Percentiles rank a stretch among this genome's conserved stretches.
Evolutionary conservation across 1,140 invertebrate genomes (phyloP).

Genomic region (Danaus melanippus): DNA sequence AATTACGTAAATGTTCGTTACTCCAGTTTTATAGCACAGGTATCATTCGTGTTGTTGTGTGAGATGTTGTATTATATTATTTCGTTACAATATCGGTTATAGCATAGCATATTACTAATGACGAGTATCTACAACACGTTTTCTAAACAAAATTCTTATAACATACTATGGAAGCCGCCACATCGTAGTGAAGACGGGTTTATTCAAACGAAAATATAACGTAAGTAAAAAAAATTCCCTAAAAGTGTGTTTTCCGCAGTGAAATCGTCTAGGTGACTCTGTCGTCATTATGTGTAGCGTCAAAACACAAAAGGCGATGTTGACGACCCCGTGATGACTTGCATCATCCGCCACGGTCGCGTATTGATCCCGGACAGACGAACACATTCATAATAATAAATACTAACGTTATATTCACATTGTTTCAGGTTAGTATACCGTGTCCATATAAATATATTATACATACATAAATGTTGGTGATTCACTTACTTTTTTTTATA

Average conservation of each 20-base stretch:
- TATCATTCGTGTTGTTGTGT: too few relatives aligned
- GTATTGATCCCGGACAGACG: conserved; percentile 40
- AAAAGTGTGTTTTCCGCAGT: conserved; percentile 19
- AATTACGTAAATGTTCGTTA: conserved; percentile 25
- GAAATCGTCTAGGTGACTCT: conserved; percentile 29
- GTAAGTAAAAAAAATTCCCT: conserved; percentile 16
- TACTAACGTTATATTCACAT: too few relatives aligned
- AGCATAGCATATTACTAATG: too few relatives aligned
- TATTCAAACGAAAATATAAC: conserved; percentile 13
- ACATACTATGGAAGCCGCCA: neutral
- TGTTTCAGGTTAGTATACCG: too few relatives aligned
- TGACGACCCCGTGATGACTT: conserved; percentile 60
- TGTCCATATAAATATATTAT: too few relatives aligned
- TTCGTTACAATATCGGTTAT: too few relatives aligned
- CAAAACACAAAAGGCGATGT: conserved; percentile 45
- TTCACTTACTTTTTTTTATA: too few relatives aligned
- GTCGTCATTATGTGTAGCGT: conserved; percentile 52
- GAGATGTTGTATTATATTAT: too few relatives aligned
- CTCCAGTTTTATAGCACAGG: conserved; percentile 16
- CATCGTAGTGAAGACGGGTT: neutral
- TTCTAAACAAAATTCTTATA: too few relatives aligned
- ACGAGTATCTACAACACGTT: too few relatives aligned
- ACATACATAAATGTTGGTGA: too few relatives aligned
- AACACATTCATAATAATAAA: too few relatives aligned
- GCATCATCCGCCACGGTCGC: conserved; percentile 48